Evolutionary conservation across 2,113 vertebrate species (phyloP).

Genomic region (Chionis minor): DNA sequence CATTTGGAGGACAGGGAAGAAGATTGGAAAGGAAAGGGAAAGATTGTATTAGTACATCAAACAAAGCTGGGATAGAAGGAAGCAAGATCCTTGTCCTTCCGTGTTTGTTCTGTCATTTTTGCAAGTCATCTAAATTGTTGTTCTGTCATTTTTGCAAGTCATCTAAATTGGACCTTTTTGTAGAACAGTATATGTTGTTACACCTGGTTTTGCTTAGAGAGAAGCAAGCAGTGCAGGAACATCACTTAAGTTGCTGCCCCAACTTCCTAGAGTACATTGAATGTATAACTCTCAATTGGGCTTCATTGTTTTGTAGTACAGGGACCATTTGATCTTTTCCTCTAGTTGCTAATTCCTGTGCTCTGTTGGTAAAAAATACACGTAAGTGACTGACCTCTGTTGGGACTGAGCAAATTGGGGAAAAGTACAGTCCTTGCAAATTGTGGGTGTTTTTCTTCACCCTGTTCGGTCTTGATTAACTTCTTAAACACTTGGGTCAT

Average conservation of each 20-base stretch:
- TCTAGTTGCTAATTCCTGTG: background rate
- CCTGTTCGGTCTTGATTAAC: background rate
- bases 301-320: background rate
- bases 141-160: background rate
- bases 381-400: rapidly evolving
- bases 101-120: background rate
- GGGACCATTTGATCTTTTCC: background rate
- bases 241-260: background rate
- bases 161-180: background rate
- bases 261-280: background rate
- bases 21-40: background rate
- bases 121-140: background rate
- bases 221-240: background rate
- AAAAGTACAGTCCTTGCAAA: background rate
- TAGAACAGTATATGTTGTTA: background rate
- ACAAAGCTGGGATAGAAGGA: background rate
- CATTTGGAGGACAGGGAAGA: background rate
- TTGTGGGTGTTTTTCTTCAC: background rate
- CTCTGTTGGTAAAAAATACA: background rate
- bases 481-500: background rate
- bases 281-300: background rate
- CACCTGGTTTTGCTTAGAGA: background rate
- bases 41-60: background rate
- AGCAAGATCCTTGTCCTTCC: background rate
- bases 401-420: background rate